Conservation (phyloP, 2,888 invertebrate genomes). For the Anodontia alba region DNA sequence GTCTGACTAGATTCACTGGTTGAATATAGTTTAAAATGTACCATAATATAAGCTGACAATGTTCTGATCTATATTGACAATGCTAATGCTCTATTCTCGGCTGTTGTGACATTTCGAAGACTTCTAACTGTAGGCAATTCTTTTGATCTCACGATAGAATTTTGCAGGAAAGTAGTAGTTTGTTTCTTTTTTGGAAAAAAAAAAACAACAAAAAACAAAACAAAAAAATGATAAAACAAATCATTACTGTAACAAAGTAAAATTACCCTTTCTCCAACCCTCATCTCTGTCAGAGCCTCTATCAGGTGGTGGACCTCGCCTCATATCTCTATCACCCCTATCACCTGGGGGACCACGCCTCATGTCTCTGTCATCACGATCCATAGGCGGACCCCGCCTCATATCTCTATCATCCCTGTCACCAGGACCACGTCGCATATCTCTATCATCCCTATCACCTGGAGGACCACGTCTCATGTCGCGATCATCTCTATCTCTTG, state of each 20-base stretch:
- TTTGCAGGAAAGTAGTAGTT: too few species aligned
- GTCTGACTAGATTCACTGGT: too few species aligned
- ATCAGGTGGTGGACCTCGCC: conserved; percentile 8
- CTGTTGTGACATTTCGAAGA: too few species aligned
- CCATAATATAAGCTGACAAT: too few species aligned
- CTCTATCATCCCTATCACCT: conserved; percentile 19
- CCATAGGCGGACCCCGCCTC: conserved; percentile 32
- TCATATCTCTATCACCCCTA: conserved; percentile 27
- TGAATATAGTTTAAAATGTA: too few species aligned
- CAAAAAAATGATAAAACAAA: too few species aligned
- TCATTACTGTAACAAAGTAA: neutral
- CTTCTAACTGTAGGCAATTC: too few species aligned
- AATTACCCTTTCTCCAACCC: conserved; percentile 23
- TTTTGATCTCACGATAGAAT: too few species aligned
- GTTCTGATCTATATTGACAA: too few species aligned
- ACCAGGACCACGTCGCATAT: conserved; percentile 36
- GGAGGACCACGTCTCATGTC: conserved; percentile 7
- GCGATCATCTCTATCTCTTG: conserved; percentile 28
- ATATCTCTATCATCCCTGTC: conserved; percentile 30
- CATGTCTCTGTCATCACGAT: conserved; percentile 41
- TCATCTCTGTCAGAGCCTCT: conserved; percentile 16
- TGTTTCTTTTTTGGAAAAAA: too few species aligned
- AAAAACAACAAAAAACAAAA: too few species aligned
- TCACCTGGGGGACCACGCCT: conserved; percentile 25
- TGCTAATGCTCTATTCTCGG: too few species aligned